Evolutionary conservation across 2,888 invertebrate species (phyloP).

Genomic region (Choristoneura rosaceana): DNA sequence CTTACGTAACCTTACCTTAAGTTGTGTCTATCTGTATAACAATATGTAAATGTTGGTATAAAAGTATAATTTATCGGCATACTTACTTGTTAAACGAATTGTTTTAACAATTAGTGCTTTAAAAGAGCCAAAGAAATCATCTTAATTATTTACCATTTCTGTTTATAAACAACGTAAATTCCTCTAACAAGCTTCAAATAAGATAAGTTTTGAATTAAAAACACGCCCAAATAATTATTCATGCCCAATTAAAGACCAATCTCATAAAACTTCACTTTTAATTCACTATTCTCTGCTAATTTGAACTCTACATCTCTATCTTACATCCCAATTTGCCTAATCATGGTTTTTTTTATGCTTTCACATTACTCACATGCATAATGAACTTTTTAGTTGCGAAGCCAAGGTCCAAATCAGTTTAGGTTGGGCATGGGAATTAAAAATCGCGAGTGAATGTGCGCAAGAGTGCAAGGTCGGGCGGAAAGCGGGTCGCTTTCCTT

Average conservation of each 20-base stretch:
- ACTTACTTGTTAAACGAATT: too few relatives aligned
- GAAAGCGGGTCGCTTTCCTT: slow-evolving; percentile 38
- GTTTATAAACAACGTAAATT: slow-evolving; percentile 14
- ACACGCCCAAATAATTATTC: slow-evolving; percentile 27
- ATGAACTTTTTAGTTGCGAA: not conserved
- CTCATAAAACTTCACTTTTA: slow-evolving; percentile 35
- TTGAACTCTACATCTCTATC: not conserved
- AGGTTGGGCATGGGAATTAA: slow-evolving; percentile 12
- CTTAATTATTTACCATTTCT: too few relatives aligned
- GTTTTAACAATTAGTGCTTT: too few relatives aligned
- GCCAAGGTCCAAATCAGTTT: not conserved
- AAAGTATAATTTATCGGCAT: too few relatives aligned
- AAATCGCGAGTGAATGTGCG: slow-evolving; percentile 36
- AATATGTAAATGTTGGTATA: too few relatives aligned
- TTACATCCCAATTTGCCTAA: not conserved
- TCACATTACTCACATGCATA: not conserved
- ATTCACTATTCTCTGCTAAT: not conserved
- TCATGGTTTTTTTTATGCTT: not conserved
- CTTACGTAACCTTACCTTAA: too few relatives aligned
- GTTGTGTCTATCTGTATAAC: too few relatives aligned
- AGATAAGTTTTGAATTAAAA: slow-evolving; percentile 1
- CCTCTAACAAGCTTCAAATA: slow-evolving; percentile 12
- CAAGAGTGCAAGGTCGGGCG: slow-evolving; percentile 30
- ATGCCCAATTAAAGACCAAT: slow-evolving; percentile 29
- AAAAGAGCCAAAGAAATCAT: too few relatives aligned